Evolutionary conservation across 2,888 invertebrate species (phyloP).

Genomic region (Campaea margaritaria): DNA sequence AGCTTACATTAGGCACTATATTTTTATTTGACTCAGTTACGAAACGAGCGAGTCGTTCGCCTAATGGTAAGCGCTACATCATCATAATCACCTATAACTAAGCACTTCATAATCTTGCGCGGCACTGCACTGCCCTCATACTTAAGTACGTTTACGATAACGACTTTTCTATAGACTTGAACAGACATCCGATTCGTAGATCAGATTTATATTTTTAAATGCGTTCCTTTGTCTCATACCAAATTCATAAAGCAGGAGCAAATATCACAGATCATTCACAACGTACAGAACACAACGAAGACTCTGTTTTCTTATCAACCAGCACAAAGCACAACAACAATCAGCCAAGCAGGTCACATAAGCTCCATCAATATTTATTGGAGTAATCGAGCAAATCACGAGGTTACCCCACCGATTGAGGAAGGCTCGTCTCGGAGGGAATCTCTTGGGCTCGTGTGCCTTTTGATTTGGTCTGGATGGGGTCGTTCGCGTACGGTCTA

Average conservation of each 20-base stretch:
- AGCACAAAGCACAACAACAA: constrained; percentile 24
- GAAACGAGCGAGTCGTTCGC: too few relatives aligned
- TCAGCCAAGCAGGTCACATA: constrained; percentile 39
- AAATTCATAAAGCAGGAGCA: constrained; percentile 1
- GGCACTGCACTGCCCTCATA: too few relatives aligned
- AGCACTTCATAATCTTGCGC: too few relatives aligned
- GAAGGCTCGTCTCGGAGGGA: constrained; percentile 8
- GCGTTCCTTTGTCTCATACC: too few relatives aligned
- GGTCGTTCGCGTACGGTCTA: constrained; percentile 43
- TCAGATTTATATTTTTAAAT: too few relatives aligned
- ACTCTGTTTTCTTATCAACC: constrained; percentile 22
- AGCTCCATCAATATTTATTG: constrained; percentile 50
- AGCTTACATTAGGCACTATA: too few relatives aligned
- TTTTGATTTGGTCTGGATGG: constrained; percentile 13
- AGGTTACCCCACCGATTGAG: constrained; percentile 39
- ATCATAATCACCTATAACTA: too few relatives aligned
- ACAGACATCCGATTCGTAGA: too few relatives aligned
- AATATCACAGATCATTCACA: not conserved
- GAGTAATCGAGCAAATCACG: constrained; percentile 45
- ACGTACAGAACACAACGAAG: constrained; percentile 14
- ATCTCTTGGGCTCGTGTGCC: not conserved
- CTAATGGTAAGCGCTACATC: too few relatives aligned
- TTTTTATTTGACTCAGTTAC: too few relatives aligned
- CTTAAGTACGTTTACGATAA: too few relatives aligned
- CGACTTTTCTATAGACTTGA: too few relatives aligned